Percentiles rank a stretch among this genome's conserved stretches.
Evolutionary conservation across 2,797 vertebrate genomes (phyloP).

Genomic region (Danionella dracula): DNA sequence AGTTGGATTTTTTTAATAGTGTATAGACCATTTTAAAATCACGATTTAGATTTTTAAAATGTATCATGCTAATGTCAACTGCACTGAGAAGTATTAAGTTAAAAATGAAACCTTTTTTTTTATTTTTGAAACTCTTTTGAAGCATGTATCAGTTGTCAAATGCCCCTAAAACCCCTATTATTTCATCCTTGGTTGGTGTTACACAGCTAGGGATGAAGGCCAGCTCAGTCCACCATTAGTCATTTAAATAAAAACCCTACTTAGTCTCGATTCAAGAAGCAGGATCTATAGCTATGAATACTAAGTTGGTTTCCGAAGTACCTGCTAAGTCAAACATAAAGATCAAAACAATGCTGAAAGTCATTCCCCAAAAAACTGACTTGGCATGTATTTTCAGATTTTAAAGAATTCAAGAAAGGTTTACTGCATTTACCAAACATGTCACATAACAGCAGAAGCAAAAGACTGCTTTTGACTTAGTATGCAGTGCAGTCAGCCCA

Average conservation of each 20-base stretch:
- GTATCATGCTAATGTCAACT: no score
- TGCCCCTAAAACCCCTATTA: background rate
- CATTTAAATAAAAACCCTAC: background rate
- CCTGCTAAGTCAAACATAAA: conserved; percentile 39
- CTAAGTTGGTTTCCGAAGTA: conserved; percentile 19
- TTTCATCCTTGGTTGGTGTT: conserved; percentile 9
- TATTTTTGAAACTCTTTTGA: no score
- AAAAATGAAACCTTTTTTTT: no score
- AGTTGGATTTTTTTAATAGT: no score
- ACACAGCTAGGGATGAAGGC: conserved; percentile 15
- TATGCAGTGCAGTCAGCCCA: conserved; percentile 53
- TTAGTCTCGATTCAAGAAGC: background rate
- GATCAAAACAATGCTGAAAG: conserved; percentile 35
- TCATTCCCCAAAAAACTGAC: conserved; percentile 5
- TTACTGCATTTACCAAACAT: conserved; percentile 51
- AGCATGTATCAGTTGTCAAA: conserved; percentile 21
- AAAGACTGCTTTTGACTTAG: conserved; percentile 55
- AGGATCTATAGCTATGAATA: conserved; percentile 5
- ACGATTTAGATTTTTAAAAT: no score
- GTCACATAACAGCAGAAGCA: conserved; percentile 49
- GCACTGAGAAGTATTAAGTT: no score
- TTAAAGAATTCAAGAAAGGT: conserved; percentile 52
- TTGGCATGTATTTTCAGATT: conserved; percentile 22
- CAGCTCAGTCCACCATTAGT: conserved; percentile 1
- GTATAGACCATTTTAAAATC: no score